These are phyloP conservation scores for Poecile montanus DNA, from an alignment of 2,797 vertebrate genomes.

Conservation along the genomic window DNA sequence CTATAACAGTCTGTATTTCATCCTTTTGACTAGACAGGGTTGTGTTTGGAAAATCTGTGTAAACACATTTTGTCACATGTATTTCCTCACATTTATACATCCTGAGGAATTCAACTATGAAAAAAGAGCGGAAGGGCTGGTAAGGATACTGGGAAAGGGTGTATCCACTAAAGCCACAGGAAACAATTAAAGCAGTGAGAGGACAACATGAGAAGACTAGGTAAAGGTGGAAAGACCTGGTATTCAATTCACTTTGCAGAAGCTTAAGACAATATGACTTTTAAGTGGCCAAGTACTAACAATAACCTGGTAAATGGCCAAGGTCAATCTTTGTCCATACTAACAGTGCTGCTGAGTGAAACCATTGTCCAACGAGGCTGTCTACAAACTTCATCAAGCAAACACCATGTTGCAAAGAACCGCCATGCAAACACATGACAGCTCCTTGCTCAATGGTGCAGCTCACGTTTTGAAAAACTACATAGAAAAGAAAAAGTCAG, in stretches of 20 bases:
- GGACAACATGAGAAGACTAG: not conserved
- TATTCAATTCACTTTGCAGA: not conserved
- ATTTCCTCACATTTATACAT: not conserved
- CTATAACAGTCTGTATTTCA: not conserved
- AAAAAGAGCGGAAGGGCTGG: fast-evolving
- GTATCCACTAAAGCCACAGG: not conserved
- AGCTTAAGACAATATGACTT: not conserved
- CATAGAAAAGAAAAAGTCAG: not conserved
- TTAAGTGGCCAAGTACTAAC: not conserved
- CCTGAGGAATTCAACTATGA: not conserved
- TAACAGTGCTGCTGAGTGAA: not conserved
- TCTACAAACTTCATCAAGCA: not conserved
- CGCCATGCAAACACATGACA: not conserved
- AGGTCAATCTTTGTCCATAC: not conserved
- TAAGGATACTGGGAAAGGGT: not conserved
- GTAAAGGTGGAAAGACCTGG: not conserved
- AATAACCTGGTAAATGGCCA: not conserved
- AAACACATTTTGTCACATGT: not conserved
- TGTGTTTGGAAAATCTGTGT: not conserved
- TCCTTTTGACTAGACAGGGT: not conserved
- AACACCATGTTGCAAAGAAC: not conserved
- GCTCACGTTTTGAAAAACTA: not conserved
- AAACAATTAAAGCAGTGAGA: not conserved
- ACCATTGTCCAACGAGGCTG: not conserved
- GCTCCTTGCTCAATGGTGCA: not conserved